phyloP scores from a whole-genome alignment of 1,140 invertebrate genomes.

The Liolophura sinensis region DNA sequence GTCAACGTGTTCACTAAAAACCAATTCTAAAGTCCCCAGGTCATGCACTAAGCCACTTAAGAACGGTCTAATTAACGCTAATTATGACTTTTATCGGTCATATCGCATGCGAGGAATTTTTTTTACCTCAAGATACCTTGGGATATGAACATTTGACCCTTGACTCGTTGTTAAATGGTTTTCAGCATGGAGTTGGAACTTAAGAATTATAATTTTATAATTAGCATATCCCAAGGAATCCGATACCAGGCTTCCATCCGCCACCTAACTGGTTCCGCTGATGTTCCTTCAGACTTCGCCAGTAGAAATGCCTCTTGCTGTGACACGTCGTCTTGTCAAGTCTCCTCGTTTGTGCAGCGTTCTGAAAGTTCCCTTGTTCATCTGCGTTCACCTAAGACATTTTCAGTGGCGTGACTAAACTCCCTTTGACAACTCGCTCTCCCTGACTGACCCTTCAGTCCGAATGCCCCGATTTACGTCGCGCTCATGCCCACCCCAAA shows the following conservation, averaged over 20 bases:
- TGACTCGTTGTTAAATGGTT: neutral
- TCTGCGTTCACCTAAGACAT: slow-evolving; percentile 8
- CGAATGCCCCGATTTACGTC: slow-evolving; percentile 20
- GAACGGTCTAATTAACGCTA: too few relatives aligned
- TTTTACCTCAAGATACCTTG: neutral
- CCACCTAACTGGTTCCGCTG: slow-evolving; percentile 18
- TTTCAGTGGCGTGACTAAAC: slow-evolving; percentile 3
- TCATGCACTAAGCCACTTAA: too few relatives aligned
- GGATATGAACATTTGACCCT: neutral
- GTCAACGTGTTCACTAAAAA: neutral
- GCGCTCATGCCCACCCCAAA: slow-evolving; percentile 11
- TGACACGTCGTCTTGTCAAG: slow-evolving; percentile 7
- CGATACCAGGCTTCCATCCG: slow-evolving; percentile 17
- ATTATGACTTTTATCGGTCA: too few relatives aligned
- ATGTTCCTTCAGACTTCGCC: slow-evolving; percentile 21
- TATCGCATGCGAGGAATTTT: too few relatives aligned
- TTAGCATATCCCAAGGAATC: slow-evolving; percentile 17
- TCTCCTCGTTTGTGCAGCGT: slow-evolving; percentile 5
- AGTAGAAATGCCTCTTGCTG: slow-evolving; percentile 24
- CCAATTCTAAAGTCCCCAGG: neutral
- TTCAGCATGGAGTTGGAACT: too few relatives aligned
- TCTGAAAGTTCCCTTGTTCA: slow-evolving; percentile 14
- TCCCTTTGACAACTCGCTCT: slow-evolving; percentile 20
- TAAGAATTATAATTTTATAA: too few relatives aligned
- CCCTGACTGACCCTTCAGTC: slow-evolving; percentile 14